Conservation (phyloP, 2,113 vertebrate species). For the Anser brachyrhynchus region DNA sequence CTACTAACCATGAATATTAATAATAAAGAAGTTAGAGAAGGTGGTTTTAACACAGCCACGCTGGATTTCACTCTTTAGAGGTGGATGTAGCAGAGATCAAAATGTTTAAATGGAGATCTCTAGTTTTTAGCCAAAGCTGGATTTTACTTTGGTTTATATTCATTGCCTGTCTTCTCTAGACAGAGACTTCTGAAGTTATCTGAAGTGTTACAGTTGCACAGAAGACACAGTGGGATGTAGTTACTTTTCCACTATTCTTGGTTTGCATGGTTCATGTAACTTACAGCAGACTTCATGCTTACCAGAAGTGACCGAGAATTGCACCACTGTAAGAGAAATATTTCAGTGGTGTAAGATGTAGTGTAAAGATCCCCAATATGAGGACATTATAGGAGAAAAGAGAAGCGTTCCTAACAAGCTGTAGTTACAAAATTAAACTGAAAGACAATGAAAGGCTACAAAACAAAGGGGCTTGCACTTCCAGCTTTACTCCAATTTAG, state of each 20-base stretch:
- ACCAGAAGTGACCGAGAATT: neutral
- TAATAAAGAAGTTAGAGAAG: neutral
- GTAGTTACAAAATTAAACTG: neutral
- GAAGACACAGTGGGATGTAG: neutral
- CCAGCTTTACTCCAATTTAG: neutral
- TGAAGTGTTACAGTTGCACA: neutral
- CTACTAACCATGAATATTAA: slow-evolving; percentile 10
- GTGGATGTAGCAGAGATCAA: neutral
- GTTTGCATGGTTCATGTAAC: neutral
- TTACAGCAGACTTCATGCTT: neutral
- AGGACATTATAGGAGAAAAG: neutral
- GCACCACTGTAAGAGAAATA: neutral
- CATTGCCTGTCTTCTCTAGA: neutral
- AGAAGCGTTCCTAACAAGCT: neutral
- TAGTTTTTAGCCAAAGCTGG: neutral
- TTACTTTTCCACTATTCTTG: neutral
- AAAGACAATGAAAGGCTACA: neutral
- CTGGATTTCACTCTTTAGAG: neutral
- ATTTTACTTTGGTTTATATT: neutral
- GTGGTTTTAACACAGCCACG: neutral
- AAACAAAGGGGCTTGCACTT: neutral
- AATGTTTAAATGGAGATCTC: neutral
- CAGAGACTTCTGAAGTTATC: neutral
- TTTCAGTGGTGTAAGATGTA: neutral
- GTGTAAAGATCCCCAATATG: neutral